phyloP scores from a whole-genome alignment of 2,888 invertebrate genomes.

The Cybosia mesomella region DNA sequence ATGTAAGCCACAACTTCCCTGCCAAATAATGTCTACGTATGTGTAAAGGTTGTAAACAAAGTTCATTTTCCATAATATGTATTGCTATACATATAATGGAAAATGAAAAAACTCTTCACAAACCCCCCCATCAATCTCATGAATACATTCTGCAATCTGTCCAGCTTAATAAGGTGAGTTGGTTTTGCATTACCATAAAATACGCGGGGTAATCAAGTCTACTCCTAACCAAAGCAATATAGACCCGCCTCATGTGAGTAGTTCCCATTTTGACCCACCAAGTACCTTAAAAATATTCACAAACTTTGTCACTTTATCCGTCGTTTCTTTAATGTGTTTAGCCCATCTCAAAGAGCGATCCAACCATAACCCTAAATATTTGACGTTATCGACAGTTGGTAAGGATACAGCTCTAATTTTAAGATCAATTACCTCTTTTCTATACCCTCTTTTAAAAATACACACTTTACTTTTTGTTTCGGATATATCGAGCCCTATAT shows the following conservation, averaged over 20 bases:
- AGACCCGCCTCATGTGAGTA: conserved; percentile 21
- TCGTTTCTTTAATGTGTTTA: conserved; percentile 31
- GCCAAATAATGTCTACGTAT: conserved; percentile 20
- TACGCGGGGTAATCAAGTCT: conserved; percentile 18
- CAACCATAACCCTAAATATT: conserved; percentile 37
- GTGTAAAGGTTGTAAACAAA: conserved; percentile 9
- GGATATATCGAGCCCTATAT: conserved; percentile 32
- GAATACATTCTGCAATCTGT: conserved; percentile 21
- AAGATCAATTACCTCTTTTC: conserved; percentile 7
- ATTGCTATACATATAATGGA: conserved; percentile 19
- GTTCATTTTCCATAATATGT: conserved; percentile 17
- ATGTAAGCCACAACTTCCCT: not conserved
- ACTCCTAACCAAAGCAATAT: conserved; percentile 24
- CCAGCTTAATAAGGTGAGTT: conserved; percentile 12
- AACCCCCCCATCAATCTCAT: conserved; percentile 21
- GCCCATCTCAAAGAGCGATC: conserved; percentile 28
- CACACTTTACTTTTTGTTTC: conserved; percentile 31
- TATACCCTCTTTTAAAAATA: conserved; percentile 29
- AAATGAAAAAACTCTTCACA: no score
- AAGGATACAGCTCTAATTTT: conserved; percentile 12
- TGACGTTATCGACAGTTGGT: conserved; percentile 16
- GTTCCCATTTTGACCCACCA: conserved; percentile 29
- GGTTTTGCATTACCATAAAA: conserved; percentile 9
- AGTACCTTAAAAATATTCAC: no score
- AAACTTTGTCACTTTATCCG: conserved; percentile 20